Evolutionary conservation across 2,888 invertebrate genomes (phyloP).

Genomic region (Nemotelus nigrinus): DNA sequence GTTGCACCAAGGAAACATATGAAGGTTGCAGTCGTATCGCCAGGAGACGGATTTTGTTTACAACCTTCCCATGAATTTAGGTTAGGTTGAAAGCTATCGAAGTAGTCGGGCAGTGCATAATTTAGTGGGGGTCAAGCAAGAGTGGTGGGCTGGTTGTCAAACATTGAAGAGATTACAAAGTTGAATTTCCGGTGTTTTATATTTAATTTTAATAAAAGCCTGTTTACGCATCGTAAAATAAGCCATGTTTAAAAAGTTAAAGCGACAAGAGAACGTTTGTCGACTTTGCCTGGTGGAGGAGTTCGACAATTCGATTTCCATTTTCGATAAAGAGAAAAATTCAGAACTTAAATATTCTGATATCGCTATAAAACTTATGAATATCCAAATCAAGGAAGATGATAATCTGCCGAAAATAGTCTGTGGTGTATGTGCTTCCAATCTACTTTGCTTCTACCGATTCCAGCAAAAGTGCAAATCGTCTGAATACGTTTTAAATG

Average conservation of each 20-base stretch:
- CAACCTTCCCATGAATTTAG: neutral
- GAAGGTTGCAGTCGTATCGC: conserved; percentile 12
- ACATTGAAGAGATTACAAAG: neutral
- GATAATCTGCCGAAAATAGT: conserved; percentile 48
- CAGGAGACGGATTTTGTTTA: conserved; percentile 29
- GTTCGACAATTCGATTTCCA: neutral
- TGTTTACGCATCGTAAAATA: neutral
- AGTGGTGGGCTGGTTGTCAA: neutral
- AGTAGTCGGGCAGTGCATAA: neutral
- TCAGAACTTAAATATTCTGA: neutral
- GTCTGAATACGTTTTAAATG: conserved; percentile 26
- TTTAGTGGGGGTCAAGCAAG: conserved; percentile 7
- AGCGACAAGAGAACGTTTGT: neutral
- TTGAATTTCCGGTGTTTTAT: neutral
- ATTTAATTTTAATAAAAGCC: neutral
- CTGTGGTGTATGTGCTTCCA: conserved; percentile 55
- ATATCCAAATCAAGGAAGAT: conserved; percentile 5
- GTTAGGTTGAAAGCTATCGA: neutral
- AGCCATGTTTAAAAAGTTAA: neutral
- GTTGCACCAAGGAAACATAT: conserved; percentile 18
- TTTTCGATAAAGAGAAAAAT: conserved; percentile 3
- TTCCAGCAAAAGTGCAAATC: conserved; percentile 57
- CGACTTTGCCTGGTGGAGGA: conserved; percentile 7
- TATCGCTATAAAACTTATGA: neutral
- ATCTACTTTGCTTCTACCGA: conserved; percentile 56